Base-by-base conservation (phyloP, 1,140 invertebrate genomes). In the Spodoptera frugiperda region DNA sequence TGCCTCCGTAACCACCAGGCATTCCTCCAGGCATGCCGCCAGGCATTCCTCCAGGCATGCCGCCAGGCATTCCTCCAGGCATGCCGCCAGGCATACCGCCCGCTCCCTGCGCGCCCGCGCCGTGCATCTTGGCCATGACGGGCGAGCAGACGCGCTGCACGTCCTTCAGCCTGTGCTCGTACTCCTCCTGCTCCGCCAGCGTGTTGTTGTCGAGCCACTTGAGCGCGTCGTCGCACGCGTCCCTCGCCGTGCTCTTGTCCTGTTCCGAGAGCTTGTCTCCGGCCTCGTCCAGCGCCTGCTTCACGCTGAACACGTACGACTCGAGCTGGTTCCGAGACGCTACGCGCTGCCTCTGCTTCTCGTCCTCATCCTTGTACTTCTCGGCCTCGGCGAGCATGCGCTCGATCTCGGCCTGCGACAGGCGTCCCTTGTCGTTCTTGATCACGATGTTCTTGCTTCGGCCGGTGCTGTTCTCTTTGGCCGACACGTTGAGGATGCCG, bases 371-470 rank as follows among this genome's bases (percentile, higher is more conserved):
- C 77, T 95, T 95, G 89, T 97, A 97, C 70, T 95, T 95, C 82
- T 97, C 96, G 1, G 97, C 96, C 61, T 97, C 97, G 9, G 95
- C 92, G 19, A 99, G 94, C 98, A 99, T 99, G 33, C 96, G 94
- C 84, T 99, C 98, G 84, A 99, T 99, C 84, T 99, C 98, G 12
- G 98, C 97, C 87, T 98, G 98, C 8, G 96, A 97, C 5, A 99
- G 94, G 25, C 98, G 95, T 3, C 98, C 98, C 89, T 98, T 98
- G 91, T 99, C 98, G 89, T 99, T 99, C 68, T 97, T 98, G 68
- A 99, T 99, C 19, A 97, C 96, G 77, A 97, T 97, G 84, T 96
- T 97, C 86, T 98, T 97, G 39, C 95, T 95, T 78, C 96, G 96
- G 25, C 97, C 97, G 3, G 96, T 97, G 80, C 96, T 97, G 81